These are phyloP conservation scores for Leptoclinus maculatus DNA, from an alignment of 2,797 vertebrate genomes.

Conservation along the genomic window DNA sequence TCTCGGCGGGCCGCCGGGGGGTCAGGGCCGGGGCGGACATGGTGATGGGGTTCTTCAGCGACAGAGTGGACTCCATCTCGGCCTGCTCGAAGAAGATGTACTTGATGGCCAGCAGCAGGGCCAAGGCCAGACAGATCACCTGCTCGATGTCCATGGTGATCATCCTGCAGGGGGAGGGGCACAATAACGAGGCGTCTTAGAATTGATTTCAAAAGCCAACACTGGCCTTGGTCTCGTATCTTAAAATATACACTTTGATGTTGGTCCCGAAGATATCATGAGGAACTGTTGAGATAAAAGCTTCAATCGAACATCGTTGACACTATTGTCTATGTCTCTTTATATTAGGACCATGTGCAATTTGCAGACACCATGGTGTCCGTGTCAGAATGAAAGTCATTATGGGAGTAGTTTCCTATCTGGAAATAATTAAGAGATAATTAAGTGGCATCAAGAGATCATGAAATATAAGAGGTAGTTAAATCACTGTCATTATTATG, in stretches of 20 bases:
- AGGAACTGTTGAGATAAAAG: background rate
- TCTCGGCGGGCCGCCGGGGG: constrained; percentile 79
- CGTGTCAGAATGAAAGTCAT: background rate
- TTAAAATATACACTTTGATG: background rate
- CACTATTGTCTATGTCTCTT: background rate
- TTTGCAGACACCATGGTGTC: background rate
- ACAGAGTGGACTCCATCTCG: constrained; percentile 94
- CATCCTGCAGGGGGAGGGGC: constrained; percentile 73
- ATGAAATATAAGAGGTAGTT: background rate
- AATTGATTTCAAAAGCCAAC: background rate
- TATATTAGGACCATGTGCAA: background rate
- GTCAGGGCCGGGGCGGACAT: constrained; percentile 79
- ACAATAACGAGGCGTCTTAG: background rate
- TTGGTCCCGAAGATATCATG: background rate
- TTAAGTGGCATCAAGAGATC: background rate
- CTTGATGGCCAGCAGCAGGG: constrained; percentile 94
- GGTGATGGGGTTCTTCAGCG: constrained; percentile 92
- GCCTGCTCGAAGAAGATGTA: constrained; percentile 98
- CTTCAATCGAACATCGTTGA: background rate
- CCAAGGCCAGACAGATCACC: constrained; percentile 93
- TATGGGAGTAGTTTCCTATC: background rate
- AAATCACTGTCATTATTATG: background rate
- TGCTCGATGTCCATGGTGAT: constrained; percentile 96
- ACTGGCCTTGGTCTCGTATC: background rate
- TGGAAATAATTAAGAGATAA: background rate